Evolutionary conservation across 2,888 invertebrate species (phyloP), one percentile per base, ranked within the genome.

Genomic region (Ophion obscuratus): DNA sequence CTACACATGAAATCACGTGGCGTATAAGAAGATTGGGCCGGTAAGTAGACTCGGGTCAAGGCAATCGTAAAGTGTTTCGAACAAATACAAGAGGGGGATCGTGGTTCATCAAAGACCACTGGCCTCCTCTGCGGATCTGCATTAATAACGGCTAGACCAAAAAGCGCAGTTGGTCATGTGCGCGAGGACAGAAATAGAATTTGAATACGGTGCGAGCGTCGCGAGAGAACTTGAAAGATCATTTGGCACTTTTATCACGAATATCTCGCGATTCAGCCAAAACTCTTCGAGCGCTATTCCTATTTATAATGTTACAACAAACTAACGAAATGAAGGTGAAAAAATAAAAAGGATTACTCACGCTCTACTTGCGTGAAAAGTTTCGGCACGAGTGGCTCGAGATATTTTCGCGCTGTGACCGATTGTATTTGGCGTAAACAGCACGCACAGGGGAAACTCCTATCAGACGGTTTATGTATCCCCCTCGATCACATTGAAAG

Each of bases 121-220:
- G 83, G 83, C 77, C 83, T 78, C 78, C 77, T 74, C 47, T 36
- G 68, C 86, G 68, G 78, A 83, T 81, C 81, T 83, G 74, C 86
- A 83, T 86, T 81, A 81, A 83, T 86, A 77, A 78, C 74, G 81
- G 70, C 61, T 53, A 62, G 73, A 36, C 27, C n/a, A 20, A 27
- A 57, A 74, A 81, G 77, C 47, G 61, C 75, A 24, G 11, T 77
- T 74, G 82, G 57, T 47, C 61, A 73, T 68, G 81, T 68, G 68
- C 83, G 77, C 81, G 77, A 80, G 74, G 59, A 83, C 70, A 40
- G 53, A 83, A 86, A 86, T 86, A 86, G 81, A 80, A 27, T 61
- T 24, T 71, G n/a, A 17, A 24, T 31, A 36, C 40, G 20, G 14
- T 20, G 27, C 9, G 78, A 40, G 14, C 20, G 53, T 62, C 70